Conservation (phyloP, 2,113 vertebrate species). For the Todiramphus chloris region DNA sequence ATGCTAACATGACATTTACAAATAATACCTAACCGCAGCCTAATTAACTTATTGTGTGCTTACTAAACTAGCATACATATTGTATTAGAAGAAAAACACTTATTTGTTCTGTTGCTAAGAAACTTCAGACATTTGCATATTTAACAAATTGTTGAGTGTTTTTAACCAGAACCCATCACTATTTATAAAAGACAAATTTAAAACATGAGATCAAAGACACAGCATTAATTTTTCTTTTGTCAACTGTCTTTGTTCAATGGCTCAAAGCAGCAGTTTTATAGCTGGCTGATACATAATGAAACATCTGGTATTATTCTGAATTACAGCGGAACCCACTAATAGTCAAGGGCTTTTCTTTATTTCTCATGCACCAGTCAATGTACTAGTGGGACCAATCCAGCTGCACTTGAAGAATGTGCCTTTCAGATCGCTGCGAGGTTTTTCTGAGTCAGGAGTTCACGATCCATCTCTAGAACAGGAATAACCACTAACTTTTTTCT, state of each 20-base stretch:
- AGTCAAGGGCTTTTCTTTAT: slow-evolving; percentile 31
- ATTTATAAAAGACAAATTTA: slow-evolving; percentile 73
- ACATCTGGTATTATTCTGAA: slow-evolving; percentile 64
- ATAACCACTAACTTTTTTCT: background rate
- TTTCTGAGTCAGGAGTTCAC: background rate
- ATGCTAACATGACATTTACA: slow-evolving; percentile 84
- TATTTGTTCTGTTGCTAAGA: slow-evolving; percentile 79
- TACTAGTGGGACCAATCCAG: background rate
- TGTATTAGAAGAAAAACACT: slow-evolving; percentile 75
- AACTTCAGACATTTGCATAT: slow-evolving; percentile 78
- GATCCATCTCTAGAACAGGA: background rate
- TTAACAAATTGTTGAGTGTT: slow-evolving; percentile 73
- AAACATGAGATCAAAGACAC: slow-evolving; percentile 72
- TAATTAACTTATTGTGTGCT: slow-evolving; percentile 81
- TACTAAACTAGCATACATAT: slow-evolving; percentile 75
- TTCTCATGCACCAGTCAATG: background rate
- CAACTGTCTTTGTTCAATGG: slow-evolving; percentile 53
- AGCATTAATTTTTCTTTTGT: slow-evolving; percentile 64
- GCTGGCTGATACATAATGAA: slow-evolving; percentile 57
- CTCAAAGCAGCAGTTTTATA: slow-evolving; percentile 56
- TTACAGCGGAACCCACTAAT: slow-evolving; percentile 24
- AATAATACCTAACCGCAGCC: slow-evolving; percentile 77
- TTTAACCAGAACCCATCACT: slow-evolving; percentile 72
- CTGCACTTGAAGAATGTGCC: background rate
- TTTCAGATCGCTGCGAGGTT: background rate